Evolutionary conservation across 2,797 vertebrate species (phyloP).

Genomic region (Arnoldichthys spilopterus): DNA sequence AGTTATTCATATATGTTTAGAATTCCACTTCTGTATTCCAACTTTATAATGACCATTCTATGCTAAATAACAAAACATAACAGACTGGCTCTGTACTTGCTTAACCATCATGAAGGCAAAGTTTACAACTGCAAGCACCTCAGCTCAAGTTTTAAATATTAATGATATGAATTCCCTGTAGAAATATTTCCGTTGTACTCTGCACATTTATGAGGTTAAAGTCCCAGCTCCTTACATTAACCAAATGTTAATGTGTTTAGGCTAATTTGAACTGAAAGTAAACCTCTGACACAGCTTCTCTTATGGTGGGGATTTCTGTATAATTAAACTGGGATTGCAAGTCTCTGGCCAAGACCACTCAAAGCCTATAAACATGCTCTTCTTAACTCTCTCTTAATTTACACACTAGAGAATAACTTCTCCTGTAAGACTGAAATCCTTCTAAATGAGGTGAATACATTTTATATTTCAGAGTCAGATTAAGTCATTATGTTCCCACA

Average conservation of each 20-base stretch:
- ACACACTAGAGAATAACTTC: background rate
- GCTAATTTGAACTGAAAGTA: background rate
- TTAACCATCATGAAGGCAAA: background rate
- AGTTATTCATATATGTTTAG: background rate
- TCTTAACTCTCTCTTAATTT: background rate
- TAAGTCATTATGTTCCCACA: background rate
- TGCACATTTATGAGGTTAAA: background rate
- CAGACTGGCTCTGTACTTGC: background rate
- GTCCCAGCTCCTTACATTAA: background rate
- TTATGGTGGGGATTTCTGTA: background rate
- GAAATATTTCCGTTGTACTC: background rate
- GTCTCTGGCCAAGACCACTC: constrained; percentile 14
- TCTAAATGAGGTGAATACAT: constrained; percentile 6
- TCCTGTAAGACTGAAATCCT: background rate
- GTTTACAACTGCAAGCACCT: background rate
- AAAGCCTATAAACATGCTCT: constrained; percentile 12
- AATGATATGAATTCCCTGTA: background rate
- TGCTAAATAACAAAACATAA: background rate
- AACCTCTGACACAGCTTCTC: constrained; percentile 6
- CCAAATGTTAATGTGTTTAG: background rate
- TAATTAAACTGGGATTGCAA: constrained; percentile 14
- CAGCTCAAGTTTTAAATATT: background rate
- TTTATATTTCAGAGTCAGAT: background rate
- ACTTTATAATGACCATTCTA: background rate
- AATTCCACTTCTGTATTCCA: too few species aligned